A percentile compares a stretch with the other conserved stretches of the same genome.
phyloP scores from a whole-genome alignment of 2,113 vertebrate genomes.

The Dendropsophus ebraccatus region DNA sequence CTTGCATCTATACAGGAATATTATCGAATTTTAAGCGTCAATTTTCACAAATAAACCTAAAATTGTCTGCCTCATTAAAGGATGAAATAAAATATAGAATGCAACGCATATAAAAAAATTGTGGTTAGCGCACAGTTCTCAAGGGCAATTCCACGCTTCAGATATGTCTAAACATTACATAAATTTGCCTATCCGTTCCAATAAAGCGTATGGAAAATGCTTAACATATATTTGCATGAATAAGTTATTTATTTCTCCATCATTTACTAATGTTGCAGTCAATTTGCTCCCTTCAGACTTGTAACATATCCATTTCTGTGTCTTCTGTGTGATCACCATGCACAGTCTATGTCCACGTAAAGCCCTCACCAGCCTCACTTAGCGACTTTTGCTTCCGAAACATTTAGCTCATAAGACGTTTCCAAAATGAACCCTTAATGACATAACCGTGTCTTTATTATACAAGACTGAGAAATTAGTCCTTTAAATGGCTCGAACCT shows the following conservation, averaged over 20 bases:
- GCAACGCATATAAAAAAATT: not conserved
- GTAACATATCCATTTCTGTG: slow-evolving; percentile 23
- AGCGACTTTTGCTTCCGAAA: slow-evolving; percentile 47
- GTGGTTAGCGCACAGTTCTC: not conserved
- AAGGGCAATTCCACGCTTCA: slow-evolving; percentile 37
- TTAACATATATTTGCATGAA: slow-evolving; percentile 48
- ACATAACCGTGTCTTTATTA: slow-evolving; percentile 44
- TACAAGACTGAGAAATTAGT: slow-evolving; percentile 60
- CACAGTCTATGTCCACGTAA: not conserved
- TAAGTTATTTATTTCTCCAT: slow-evolving; percentile 46
- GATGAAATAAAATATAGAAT: not conserved
- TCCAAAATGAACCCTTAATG: slow-evolving; percentile 38
- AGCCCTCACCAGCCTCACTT: not conserved
- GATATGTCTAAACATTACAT: slow-evolving; percentile 40
- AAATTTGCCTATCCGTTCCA: slow-evolving; percentile 23
- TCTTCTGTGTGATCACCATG: not conserved
- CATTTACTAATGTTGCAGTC: slow-evolving; percentile 46
- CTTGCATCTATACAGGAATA: not conserved
- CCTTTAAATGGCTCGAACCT: slow-evolving; percentile 72
- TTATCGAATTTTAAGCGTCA: not conserved
- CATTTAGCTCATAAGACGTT: slow-evolving; percentile 46
- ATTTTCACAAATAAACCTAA: not conserved
- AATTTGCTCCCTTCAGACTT: slow-evolving; percentile 18
- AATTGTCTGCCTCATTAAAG: slow-evolving; percentile 11
- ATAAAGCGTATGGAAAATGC: slow-evolving; percentile 36